Base-by-base conservation (phyloP, 2,113 vertebrate species). In the Talpa occidentalis region DNA sequence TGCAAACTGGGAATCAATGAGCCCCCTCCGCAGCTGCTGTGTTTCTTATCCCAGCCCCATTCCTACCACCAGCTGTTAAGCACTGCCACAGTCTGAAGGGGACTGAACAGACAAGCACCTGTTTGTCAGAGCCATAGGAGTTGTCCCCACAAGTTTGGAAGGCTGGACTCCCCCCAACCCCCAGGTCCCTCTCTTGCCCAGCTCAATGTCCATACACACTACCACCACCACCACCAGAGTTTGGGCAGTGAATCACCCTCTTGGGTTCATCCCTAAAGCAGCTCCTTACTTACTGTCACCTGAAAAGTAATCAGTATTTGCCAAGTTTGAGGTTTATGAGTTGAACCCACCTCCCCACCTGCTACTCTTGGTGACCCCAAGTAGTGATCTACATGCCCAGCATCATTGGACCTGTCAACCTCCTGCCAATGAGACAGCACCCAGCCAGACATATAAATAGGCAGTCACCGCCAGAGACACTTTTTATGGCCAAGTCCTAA, bases 371-470 rank as follows among this genome's bases (percentile, higher is more conserved):
- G 82, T 66, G 69, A 70, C 26, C 6, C n/a, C 19, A 67, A n/a
- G 86, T 37, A 64, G 49, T n/a, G 2, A 81, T 44, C 64, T 42
- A 54, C 64, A 30, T 21, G 26, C 73, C 59, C n/a, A 56, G 26
- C 35, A 54, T 94, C 16, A 4, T 32, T 42, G 17, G 73, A 73
- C 66, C 54, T 60, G n/a, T 42, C 49, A 22, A 73, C 54, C 26
- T 87, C 37, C 85, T 84, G 78, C 82, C n/a, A 93, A 24, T 17
- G 59, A 70, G 49, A 47, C 49, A 80, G 83, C 8, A 49, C 91
- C 67, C 83, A 59, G 80, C 42, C 62, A 95, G 77, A 79, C 49
- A 59, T 82, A 87, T 89, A 77, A 94, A 64, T 73, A 90, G 66
- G 64, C 74, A 49, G 70, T 62, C 37, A 83, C 12, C 6, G 52